Evolutionary conservation across 2,888 invertebrate species (phyloP).

Genomic region (Spicauda simplicius): DNA sequence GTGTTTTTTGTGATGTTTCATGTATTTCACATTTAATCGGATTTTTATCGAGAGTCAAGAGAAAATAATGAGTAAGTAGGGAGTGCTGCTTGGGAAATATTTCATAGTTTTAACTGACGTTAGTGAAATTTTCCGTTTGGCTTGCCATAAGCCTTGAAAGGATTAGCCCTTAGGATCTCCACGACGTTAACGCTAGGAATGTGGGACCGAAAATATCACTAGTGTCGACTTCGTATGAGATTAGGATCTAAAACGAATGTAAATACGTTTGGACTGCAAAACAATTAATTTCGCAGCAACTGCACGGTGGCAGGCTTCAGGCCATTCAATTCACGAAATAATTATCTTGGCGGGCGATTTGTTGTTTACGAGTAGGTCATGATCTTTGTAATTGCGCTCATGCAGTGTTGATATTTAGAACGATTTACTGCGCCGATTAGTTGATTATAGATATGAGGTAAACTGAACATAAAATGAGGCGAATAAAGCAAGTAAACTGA

Average conservation of each 20-base stretch:
- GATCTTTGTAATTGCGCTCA: conserved; percentile 34
- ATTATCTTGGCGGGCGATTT: conserved; percentile 33
- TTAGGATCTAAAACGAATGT: conserved; percentile 4
- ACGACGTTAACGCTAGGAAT: too few relatives aligned
- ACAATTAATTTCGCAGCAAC: conserved; percentile 19
- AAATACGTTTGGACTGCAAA: conserved; percentile 14
- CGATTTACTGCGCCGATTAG: conserved; percentile 43
- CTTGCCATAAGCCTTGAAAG: too few relatives aligned
- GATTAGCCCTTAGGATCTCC: too few relatives aligned
- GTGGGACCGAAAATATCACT: not conserved
- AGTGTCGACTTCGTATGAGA: not conserved
- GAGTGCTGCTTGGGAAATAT: too few relatives aligned
- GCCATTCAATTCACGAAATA: conserved; percentile 31
- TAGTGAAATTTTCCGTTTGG: too few relatives aligned
- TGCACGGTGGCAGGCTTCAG: conserved; percentile 22
- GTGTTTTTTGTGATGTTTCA: too few relatives aligned
- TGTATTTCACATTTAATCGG: too few relatives aligned
- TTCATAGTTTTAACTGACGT: too few relatives aligned
- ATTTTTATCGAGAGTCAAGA: too few relatives aligned
- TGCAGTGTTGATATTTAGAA: conserved; percentile 45
- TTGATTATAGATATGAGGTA: conserved; percentile 20
- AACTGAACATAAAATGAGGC: not conserved
- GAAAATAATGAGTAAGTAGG: too few relatives aligned
- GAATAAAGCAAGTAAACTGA: not conserved
- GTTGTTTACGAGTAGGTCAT: conserved; percentile 35